These are phyloP conservation scores for Pao palembangensis DNA, from an alignment of 2,113 vertebrate genomes.

Conservation along the genomic window DNA sequence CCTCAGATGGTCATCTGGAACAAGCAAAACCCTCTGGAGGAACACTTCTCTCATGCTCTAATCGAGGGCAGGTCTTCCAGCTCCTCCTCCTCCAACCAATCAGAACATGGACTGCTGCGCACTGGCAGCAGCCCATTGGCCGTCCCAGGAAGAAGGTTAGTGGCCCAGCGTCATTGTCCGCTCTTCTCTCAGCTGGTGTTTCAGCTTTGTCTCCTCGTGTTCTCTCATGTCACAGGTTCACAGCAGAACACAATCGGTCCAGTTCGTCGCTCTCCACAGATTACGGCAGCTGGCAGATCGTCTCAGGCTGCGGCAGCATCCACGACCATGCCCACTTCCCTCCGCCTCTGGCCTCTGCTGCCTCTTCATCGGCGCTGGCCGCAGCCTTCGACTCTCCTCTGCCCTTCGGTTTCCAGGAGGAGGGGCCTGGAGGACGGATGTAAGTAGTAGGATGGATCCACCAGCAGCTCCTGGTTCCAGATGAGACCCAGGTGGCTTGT, in stretches of 20 bases:
- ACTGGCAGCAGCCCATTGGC: conserved; percentile 93
- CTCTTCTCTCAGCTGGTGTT: not conserved
- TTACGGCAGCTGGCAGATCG: conserved; percentile 99
- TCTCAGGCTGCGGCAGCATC: conserved; percentile 97
- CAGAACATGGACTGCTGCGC: conserved; percentile 81
- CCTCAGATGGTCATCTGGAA: conserved; percentile 85
- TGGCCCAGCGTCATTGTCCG: not conserved
- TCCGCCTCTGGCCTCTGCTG: conserved; percentile 48
- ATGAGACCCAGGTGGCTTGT: no score
- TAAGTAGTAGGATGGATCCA: conserved; percentile 71
- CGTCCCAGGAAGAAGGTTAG: conserved; percentile 89
- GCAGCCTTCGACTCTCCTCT: conserved; percentile 79
- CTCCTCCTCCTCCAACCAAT: conserved; percentile 93
- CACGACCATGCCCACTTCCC: conserved; percentile 86
- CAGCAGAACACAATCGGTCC: conserved; percentile 83
- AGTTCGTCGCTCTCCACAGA: conserved; percentile 96
- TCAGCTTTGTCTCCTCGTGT: not conserved
- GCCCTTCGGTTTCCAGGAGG: conserved; percentile 93
- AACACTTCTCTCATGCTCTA: conserved; percentile 73
- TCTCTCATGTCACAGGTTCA: conserved; percentile 78
- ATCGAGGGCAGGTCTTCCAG: conserved; percentile 86
- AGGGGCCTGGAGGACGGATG: conserved; percentile 87
- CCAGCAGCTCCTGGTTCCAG: no score
- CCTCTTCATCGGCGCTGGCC: conserved; percentile 38
- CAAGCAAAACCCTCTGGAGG: conserved; percentile 78